A percentile compares a stretch with the other conserved stretches of the same genome.
phyloP scores from a whole-genome alignment of 1,140 invertebrate species.

The Dreissena rostriformis region DNA sequence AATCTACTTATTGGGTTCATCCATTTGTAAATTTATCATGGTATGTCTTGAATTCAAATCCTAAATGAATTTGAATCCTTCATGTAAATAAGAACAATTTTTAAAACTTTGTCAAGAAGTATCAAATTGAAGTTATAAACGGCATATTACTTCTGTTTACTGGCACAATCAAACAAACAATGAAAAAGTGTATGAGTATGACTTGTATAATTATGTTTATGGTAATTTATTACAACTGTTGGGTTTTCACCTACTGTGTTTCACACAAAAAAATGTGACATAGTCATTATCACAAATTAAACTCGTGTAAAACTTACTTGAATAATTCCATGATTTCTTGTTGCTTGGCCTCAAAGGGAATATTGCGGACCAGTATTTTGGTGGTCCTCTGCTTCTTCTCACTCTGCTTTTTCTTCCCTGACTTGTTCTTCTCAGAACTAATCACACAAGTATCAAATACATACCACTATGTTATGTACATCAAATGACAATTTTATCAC shows the following conservation, averaged over 20 bases:
- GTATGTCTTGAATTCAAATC: no score
- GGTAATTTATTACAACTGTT: background rate
- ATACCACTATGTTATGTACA: no score
- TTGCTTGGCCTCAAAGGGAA: constrained; percentile 96
- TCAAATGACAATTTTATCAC: no score
- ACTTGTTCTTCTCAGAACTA: background rate
- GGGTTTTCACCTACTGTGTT: background rate
- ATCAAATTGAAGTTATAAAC: background rate
- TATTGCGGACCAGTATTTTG: constrained; percentile 96
- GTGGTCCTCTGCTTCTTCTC: constrained; percentile 87
- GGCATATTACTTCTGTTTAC: no score
- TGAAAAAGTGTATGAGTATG: no score
- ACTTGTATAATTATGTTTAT: background rate
- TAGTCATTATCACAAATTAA: background rate
- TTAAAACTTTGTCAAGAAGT: no score
- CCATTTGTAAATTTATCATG: no score
- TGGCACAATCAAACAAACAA: no score
- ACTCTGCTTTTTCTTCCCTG: constrained; percentile 66
- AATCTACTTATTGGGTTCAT: no score
- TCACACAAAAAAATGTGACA: background rate
- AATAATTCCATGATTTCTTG: constrained; percentile 96
- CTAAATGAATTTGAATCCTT: no score
- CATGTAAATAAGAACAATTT: no score
- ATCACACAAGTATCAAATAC: no score
- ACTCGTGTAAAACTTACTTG: constrained; percentile 85